Evolutionary conservation across 2,797 vertebrate species (phyloP).

Genomic region (Sebastes glaucus): DNA sequence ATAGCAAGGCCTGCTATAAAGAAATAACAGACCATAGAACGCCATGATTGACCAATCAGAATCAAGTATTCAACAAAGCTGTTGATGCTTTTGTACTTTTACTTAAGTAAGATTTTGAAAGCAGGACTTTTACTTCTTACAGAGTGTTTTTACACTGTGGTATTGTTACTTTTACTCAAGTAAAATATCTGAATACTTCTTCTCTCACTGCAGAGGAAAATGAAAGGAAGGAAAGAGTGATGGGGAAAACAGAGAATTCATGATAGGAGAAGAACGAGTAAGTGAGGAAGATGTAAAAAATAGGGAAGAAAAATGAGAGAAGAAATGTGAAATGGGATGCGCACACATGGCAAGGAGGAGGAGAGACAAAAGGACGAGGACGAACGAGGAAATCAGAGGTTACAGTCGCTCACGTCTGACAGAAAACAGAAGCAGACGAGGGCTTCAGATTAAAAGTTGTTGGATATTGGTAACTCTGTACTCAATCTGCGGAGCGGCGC

Average conservation of each 20-base stretch:
- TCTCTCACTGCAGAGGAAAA: neutral
- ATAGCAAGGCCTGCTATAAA: too few relatives aligned
- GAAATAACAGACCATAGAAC: too few relatives aligned
- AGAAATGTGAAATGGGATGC: neutral
- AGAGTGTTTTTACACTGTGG: too few relatives aligned
- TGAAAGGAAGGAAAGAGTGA: neutral
- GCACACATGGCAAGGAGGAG: neutral
- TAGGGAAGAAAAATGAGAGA: neutral
- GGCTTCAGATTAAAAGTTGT: constrained; percentile 71
- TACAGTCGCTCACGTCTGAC: constrained; percentile 60
- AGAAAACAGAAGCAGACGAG: constrained; percentile 62
- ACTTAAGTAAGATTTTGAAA: too few relatives aligned
- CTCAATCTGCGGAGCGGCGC: constrained; percentile 46
- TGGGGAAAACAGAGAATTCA: neutral
- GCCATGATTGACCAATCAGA: too few relatives aligned
- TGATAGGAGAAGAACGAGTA: neutral
- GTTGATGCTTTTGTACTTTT: too few relatives aligned
- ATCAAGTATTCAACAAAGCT: too few relatives aligned
- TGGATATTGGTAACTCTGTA: constrained; percentile 65
- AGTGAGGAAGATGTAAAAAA: neutral
- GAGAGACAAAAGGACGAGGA: constrained; percentile 10
- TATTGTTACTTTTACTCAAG: too few relatives aligned
- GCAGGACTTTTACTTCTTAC: too few relatives aligned
- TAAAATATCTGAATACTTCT: too few relatives aligned
- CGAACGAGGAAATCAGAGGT: constrained; percentile 35